A percentile compares a stretch with the other conserved stretches of the same genome.
phyloP scores from a whole-genome alignment of 2,888 invertebrate species.

The Priocnemis perturbator region DNA sequence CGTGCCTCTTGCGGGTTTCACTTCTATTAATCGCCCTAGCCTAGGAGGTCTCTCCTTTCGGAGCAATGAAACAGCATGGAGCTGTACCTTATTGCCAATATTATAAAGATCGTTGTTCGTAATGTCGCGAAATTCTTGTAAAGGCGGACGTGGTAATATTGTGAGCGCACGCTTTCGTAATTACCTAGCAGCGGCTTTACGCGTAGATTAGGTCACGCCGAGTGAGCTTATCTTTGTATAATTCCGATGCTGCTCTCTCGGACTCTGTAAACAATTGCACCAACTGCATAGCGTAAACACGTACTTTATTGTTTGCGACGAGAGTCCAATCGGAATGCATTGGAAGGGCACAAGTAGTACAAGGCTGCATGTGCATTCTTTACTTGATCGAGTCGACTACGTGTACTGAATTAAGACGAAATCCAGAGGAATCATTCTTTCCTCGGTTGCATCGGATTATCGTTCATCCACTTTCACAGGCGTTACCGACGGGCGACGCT shows the following conservation, averaged over 20 bases:
- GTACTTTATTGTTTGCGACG: not conserved
- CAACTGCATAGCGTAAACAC: too few species aligned
- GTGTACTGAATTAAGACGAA: too few species aligned
- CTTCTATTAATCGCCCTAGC: too few species aligned
- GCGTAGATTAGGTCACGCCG: not conserved
- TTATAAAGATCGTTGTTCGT: too few species aligned
- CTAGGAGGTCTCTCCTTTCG: not conserved
- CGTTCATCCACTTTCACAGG: slow-evolving; percentile 34
- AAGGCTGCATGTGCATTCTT: too few species aligned
- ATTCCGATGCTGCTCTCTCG: slow-evolving; percentile 10
- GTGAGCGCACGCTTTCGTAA: not conserved
- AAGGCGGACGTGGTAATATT: too few species aligned
- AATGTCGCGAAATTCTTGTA: too few species aligned
- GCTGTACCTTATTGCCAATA: not conserved
- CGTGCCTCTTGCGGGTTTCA: too few species aligned
- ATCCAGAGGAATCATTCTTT: too few species aligned
- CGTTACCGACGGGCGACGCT: slow-evolving; percentile 2
- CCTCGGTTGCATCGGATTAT: slow-evolving; percentile 33
- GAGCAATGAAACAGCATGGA: not conserved
- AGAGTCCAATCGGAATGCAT: not conserved
- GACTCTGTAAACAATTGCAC: not conserved
- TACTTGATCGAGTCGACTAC: too few species aligned
- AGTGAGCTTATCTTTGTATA: not conserved
- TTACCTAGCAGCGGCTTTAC: not conserved
- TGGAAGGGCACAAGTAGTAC: too few species aligned